Evolutionary conservation across 1,140 invertebrate species (phyloP), one percentile per base, ranked within the genome.

Genomic region (Drosophila rufa): DNA sequence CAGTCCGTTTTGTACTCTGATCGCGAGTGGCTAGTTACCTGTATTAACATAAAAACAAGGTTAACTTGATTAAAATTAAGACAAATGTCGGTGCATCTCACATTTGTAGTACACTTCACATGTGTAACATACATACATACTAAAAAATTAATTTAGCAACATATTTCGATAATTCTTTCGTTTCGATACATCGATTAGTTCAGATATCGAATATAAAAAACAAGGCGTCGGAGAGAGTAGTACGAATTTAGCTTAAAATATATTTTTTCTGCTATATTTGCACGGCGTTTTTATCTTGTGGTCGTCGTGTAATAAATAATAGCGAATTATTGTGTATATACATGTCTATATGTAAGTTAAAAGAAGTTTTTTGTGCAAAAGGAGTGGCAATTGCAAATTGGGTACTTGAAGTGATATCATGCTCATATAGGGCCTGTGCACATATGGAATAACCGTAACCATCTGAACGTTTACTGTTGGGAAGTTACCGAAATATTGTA

Each of bases 101-200:
- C 9, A 36, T 33, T 33, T 33, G 30, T 33, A 11, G 33, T 36
- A 11, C 33, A 36, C 30, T 9, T 30, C 27, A 30, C 27, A 30
- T 25, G 22, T 30, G 27, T 33, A 25, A 33, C 30, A 8, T 14
- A 25, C 12, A 22, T 47, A 50, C 12, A 40, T 40, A 15, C 25
- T n/a, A 4, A 27, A 50, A 19, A 19, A 12, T 19, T 2, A 19
- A 19, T 5, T 11, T 46, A 19, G 15, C 15, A 19, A 53, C n/a
- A 36, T 19, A 8, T 19, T 19, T 15, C 33, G 19, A n/a, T 56
- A 38, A 14, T 55, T 22, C 3, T 7, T 40, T 11, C 8, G 33
- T 22, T 56, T 38, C 33, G 53, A 56, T 56, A 56, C 36, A 56
- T 56, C 53, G 53, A 56, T 56, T 40, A 6, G 8, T 56, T 56